A percentile compares a stretch with the other conserved stretches of the same genome.
These are phyloP conservation scores for Ciconia boyciana DNA, from an alignment of 2,113 vertebrate genomes.

Conservation along the genomic window DNA sequence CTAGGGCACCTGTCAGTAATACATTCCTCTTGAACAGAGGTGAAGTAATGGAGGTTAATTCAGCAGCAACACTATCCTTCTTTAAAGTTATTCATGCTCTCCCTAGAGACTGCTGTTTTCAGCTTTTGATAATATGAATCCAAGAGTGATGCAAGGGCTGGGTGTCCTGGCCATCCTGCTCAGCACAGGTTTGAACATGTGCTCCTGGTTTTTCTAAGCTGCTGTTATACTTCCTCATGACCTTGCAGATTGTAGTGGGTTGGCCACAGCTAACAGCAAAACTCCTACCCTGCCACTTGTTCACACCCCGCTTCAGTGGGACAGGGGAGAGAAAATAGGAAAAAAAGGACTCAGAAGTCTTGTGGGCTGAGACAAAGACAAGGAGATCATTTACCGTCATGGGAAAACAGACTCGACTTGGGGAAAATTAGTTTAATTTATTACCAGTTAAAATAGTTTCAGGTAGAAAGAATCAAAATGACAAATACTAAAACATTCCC, in stretches of 20 bases:
- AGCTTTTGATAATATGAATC: neutral
- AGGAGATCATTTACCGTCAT: accelerated
- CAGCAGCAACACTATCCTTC: neutral
- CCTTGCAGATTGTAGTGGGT: neutral
- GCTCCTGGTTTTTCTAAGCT: neutral
- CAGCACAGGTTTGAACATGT: neutral
- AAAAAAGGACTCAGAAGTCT: neutral
- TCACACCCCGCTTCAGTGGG: neutral
- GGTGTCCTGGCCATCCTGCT: neutral
- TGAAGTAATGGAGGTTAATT: neutral
- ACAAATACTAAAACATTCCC: neutral
- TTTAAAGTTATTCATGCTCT: neutral
- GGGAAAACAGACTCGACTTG: neutral
- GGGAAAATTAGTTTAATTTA: neutral
- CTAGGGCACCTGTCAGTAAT: neutral
- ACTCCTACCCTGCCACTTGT: neutral
- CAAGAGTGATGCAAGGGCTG: neutral
- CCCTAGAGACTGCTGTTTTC: neutral
- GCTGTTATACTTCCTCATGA: neutral
- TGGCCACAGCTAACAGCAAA: neutral
- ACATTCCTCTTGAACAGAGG: neutral
- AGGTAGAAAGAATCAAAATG: neutral
- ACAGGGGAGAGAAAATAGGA: neutral
- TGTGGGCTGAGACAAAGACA: neutral
- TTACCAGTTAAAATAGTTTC: neutral